Evolutionary conservation across 1,140 invertebrate genomes (phyloP), one percentile per base, ranked within the genome.

Genomic region (Procambarus virginalis): DNA sequence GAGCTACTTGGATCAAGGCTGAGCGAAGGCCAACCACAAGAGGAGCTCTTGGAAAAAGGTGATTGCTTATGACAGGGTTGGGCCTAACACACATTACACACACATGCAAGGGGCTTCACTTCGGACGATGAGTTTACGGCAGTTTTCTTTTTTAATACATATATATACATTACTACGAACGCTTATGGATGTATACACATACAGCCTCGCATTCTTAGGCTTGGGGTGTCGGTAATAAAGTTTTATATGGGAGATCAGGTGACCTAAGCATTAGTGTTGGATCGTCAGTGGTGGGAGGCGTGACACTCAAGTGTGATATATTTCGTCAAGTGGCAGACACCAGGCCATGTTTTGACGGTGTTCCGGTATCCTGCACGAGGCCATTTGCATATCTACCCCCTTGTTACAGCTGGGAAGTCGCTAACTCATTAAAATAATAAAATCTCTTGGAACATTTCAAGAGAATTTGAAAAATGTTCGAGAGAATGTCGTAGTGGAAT

Each of bases 1-100:
- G 78, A 55, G 78, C 77, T 3, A 87, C 58, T 48, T 12, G 45
- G 48, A 22, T 2, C 17, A 81, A n/a, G 48, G 20, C 48, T 80
- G 77, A 70, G 64, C 78, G 85, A 87, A 70, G 77, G 77, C 48
- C 48, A 22, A 51, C 48, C 55, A 60, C 49, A 46, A 48, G 45
- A 64, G 64, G 46, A 60, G 78, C 55, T 87, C 85, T 87, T 70
- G 85, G 85, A 87, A 87, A 87, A 87, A 87, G 85, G 77, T 87
- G 85, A 87, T 87, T 87, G 85, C 85, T 87, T 87, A 87, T 87
- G 85, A 87, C 85, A 87, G 85, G 85, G 85, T 87, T 87, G 85
- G 85, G 85, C 85, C 85, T 87, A 87, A 87, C 85, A 81, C 85
- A 87, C 85, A 87, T 87, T 87, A 87, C 85, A 87, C 85, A 87